phyloP scores from a whole-genome alignment of 2,797 vertebrate genomes.

The Rhinophrynus dorsalis region DNA sequence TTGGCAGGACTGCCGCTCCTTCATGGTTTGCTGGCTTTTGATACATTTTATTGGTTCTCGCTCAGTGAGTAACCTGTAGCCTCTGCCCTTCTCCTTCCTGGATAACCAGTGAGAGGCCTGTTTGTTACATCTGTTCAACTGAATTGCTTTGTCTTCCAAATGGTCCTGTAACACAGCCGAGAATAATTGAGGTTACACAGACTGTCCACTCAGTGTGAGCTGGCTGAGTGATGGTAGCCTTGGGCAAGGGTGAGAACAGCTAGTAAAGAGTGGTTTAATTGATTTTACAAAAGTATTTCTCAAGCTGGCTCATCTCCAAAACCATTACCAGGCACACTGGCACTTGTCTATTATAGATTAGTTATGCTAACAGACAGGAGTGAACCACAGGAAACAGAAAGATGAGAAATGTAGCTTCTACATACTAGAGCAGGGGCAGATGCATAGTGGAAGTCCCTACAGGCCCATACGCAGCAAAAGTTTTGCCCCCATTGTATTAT shows the following conservation, averaged over 20 bases:
- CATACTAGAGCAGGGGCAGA: too few relatives aligned
- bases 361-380: too few relatives aligned
- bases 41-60: not conserved
- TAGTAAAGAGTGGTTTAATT: constrained; percentile 28
- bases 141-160: constrained; percentile 16
- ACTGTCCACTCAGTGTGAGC: constrained; percentile 1
- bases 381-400: too few relatives aligned
- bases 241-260: constrained; percentile 7
- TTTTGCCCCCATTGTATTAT: too few relatives aligned
- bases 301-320: not conserved
- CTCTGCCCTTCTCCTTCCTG: not conserved
- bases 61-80: not conserved
- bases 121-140: constrained; percentile 26
- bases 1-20: not conserved
- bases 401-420: too few relatives aligned
- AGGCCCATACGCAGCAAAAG: too few relatives aligned
- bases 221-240: not conserved
- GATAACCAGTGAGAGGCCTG: not conserved
- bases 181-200: constrained; percentile 24
- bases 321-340: not conserved
- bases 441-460: too few relatives aligned
- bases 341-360: constrained; percentile 9
- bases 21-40: not conserved
- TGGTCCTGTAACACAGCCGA: not conserved
- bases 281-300: too few relatives aligned